phyloP scores from a whole-genome alignment of 1,140 invertebrate species.

The Drosophila sturtevanti region DNA sequence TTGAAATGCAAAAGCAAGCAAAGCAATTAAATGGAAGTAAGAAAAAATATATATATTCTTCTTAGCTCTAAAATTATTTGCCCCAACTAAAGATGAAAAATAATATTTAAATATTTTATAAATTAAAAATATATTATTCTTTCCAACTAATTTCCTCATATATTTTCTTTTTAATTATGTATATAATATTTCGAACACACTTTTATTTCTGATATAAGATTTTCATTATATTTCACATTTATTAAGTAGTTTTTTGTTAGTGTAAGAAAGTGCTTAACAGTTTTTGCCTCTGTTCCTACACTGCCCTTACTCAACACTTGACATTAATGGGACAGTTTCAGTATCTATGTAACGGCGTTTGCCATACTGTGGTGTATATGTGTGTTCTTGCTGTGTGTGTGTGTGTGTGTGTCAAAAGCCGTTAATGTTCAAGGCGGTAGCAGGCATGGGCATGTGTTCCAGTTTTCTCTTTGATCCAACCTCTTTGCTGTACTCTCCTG shows the following conservation, averaged over 20 bases:
- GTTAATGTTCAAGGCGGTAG: conserved; percentile 32
- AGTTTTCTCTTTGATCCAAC: conserved; percentile 58
- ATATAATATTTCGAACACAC: too few relatives aligned
- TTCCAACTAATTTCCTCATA: too few relatives aligned
- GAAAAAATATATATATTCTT: too few relatives aligned
- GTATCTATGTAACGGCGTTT: conserved; percentile 9
- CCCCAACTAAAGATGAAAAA: too few relatives aligned
- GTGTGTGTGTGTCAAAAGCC: conserved; percentile 50
- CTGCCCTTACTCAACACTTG: neutral
- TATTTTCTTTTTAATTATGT: too few relatives aligned
- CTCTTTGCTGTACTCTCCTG: conserved; percentile 46
- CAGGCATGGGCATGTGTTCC: conserved; percentile 27
- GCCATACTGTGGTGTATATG: conserved; percentile 42
- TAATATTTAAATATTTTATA: too few relatives aligned
- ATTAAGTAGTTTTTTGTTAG: neutral
- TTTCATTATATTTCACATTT: neutral
- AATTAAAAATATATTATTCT: too few relatives aligned
- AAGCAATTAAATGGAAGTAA: too few relatives aligned
- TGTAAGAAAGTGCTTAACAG: neutral
- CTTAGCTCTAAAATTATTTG: too few relatives aligned
- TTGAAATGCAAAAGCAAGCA: neutral
- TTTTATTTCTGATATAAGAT: too few relatives aligned
- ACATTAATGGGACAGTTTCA: conserved; percentile 56
- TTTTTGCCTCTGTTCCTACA: neutral
- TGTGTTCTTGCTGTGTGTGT: neutral